phyloP scores from a whole-genome alignment of 1,140 invertebrate genomes.

The Micrasema longulum region DNA sequence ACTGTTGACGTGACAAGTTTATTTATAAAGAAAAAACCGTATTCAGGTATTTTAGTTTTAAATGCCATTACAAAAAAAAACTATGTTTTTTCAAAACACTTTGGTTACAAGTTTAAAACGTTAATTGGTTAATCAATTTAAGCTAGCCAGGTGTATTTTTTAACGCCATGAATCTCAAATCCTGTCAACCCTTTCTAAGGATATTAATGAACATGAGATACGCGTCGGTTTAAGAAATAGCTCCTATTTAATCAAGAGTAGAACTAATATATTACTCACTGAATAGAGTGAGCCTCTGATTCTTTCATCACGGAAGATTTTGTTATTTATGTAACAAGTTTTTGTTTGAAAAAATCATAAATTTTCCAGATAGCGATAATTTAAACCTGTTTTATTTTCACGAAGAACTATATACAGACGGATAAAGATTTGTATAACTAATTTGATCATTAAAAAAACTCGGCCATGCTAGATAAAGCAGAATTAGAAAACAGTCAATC shows the following conservation, averaged over 20 bases:
- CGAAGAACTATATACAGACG: background rate
- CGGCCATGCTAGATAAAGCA: conserved; percentile 1
- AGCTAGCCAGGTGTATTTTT: too few species aligned
- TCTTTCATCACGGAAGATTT: background rate
- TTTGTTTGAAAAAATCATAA: background rate
- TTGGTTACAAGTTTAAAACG: too few species aligned
- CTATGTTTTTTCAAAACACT: too few species aligned
- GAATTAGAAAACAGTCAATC: conserved; percentile 14
- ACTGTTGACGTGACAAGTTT: too few species aligned
- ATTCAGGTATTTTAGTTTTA: too few species aligned
- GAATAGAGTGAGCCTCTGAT: background rate
- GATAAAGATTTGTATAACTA: conserved; percentile 25
- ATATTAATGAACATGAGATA: too few species aligned
- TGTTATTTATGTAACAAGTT: background rate
- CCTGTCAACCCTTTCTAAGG: too few species aligned
- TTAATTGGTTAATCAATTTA: too few species aligned
- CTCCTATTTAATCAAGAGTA: background rate
- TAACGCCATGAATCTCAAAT: too few species aligned
- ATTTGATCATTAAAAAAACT: conserved; percentile 15
- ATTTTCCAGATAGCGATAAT: conserved; percentile 14
- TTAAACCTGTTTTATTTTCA: conserved; percentile 5
- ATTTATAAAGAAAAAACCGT: background rate
- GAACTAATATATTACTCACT: background rate
- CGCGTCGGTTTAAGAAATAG: too few species aligned
- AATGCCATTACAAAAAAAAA: too few species aligned